Percentiles rank a stretch among this genome's conserved stretches.
These are phyloP conservation scores for Pocota personata DNA, from an alignment of 2,888 invertebrate species.

Conservation along the genomic window DNA sequence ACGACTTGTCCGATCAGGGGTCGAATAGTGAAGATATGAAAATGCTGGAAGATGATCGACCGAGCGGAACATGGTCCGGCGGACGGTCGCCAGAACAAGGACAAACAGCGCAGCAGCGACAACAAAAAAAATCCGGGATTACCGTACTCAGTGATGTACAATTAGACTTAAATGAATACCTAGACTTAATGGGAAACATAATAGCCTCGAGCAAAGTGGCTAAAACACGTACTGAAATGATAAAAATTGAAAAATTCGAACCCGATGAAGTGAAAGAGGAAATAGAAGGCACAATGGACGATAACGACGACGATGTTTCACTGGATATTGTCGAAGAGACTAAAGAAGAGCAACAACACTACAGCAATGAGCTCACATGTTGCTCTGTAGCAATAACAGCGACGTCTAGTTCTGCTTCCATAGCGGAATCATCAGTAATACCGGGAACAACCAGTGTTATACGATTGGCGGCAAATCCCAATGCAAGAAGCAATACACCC, in stretches of 20 bases:
- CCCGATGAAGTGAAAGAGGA: slow-evolving; percentile 79
- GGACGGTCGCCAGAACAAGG: slow-evolving; percentile 27
- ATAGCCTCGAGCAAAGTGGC: slow-evolving; percentile 81
- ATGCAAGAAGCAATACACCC: slow-evolving; percentile 18
- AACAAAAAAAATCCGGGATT: slow-evolving; percentile 76
- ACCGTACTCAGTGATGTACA: slow-evolving; percentile 82
- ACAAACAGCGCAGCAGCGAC: not conserved
- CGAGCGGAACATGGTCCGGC: slow-evolving; percentile 25
- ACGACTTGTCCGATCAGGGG: slow-evolving; percentile 75
- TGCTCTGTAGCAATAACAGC: slow-evolving; percentile 5
- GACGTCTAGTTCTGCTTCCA: not conserved
- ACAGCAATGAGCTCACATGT: not conserved
- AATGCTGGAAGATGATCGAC: slow-evolving; percentile 71
- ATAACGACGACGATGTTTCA: not conserved
- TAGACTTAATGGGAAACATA: slow-evolving; percentile 81
- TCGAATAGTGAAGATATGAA: slow-evolving; percentile 68
- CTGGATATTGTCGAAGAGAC: slow-evolving; percentile 7
- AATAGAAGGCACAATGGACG: not conserved
- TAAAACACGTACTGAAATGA: slow-evolving; percentile 77
- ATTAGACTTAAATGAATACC: slow-evolving; percentile 81
- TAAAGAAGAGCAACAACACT: not conserved
- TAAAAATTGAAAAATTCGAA: slow-evolving; percentile 81
- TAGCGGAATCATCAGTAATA: slow-evolving; percentile 56
- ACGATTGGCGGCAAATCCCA: slow-evolving; percentile 79
- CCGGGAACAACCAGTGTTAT: slow-evolving; percentile 81